Percentiles rank a stretch among this genome's conserved stretches.
These are phyloP conservation scores for Sinosuthora webbiana DNA, from an alignment of 2,113 vertebrate genomes.

Conservation along the genomic window DNA sequence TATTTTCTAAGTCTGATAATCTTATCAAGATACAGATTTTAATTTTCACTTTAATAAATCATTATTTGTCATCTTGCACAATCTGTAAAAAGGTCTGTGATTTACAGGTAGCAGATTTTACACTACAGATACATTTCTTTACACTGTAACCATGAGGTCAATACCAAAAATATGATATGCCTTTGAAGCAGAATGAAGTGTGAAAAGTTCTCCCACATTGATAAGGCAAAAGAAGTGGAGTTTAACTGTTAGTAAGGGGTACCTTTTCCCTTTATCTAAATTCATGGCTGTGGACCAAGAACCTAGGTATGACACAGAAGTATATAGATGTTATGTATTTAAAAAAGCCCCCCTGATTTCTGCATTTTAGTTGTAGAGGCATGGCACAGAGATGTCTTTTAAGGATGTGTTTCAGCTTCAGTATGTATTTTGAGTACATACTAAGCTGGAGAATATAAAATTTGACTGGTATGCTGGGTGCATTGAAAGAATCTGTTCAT, in stretches of 20 bases:
- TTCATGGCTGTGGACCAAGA: background rate
- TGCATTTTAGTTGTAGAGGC: background rate
- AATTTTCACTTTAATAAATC: background rate
- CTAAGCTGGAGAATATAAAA: background rate
- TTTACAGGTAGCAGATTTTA: background rate
- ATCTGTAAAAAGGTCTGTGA: background rate
- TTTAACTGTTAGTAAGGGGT: background rate
- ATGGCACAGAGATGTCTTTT: background rate
- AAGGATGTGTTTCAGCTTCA: background rate
- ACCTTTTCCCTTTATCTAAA: background rate
- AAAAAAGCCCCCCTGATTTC: background rate
- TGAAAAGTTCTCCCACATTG: background rate
- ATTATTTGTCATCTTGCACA: background rate
- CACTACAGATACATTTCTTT: background rate
- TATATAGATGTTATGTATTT: background rate
- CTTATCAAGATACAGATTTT: background rate
- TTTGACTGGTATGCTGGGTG: background rate
- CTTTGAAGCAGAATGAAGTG: background rate
- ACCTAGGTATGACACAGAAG: background rate
- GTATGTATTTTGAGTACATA: background rate
- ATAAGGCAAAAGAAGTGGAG: background rate
- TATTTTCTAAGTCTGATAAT: fast-evolving
- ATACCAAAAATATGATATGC: background rate
- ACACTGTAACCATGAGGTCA: background rate
- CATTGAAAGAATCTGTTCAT: background rate